Evolutionary conservation across 2,888 invertebrate genomes (phyloP).

Genomic region (Molanna angustata): DNA sequence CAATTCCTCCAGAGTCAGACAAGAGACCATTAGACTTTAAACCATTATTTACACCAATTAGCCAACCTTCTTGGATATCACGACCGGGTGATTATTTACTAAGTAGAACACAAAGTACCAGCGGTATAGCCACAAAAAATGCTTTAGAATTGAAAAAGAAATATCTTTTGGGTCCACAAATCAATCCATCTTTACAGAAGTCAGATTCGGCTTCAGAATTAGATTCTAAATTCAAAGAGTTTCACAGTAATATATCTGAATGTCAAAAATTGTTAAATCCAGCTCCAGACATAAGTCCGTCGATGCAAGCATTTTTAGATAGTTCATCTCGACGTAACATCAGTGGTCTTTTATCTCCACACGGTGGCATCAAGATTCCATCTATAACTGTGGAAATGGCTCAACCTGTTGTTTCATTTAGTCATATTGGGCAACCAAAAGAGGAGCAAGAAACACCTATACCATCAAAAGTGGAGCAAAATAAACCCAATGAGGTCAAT

Average conservation of each 20-base stretch:
- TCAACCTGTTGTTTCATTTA: too few species aligned
- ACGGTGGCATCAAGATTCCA: constrained; percentile 17
- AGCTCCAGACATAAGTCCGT: constrained; percentile 65
- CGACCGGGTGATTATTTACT: constrained; percentile 70
- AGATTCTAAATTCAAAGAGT: constrained; percentile 79
- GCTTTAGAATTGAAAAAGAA: constrained; percentile 83
- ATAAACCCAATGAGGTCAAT: too few species aligned
- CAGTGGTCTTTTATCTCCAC: constrained; percentile 27
- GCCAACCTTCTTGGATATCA: constrained; percentile 15
- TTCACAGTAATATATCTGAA: constrained; percentile 82
- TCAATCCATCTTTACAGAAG: constrained; percentile 70
- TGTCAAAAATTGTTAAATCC: constrained; percentile 84
- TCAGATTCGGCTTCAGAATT: constrained; percentile 81
- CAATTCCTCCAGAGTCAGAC: constrained; percentile 30
- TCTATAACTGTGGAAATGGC: constrained; percentile 2
- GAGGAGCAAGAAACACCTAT: too few species aligned
- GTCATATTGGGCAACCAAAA: too few species aligned
- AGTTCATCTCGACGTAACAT: constrained; percentile 26
- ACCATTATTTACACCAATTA: constrained; percentile 14
- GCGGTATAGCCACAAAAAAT: constrained; percentile 83
- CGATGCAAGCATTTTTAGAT: constrained; percentile 67
- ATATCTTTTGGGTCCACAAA: constrained; percentile 74
- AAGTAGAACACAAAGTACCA: constrained; percentile 81
- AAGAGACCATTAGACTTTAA: constrained; percentile 36
- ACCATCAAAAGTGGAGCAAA: too few species aligned